Evolutionary conservation across 2,797 vertebrate species (phyloP), one percentile per base, ranked within the genome.

Genomic region (Masticophis lateralis): DNA sequence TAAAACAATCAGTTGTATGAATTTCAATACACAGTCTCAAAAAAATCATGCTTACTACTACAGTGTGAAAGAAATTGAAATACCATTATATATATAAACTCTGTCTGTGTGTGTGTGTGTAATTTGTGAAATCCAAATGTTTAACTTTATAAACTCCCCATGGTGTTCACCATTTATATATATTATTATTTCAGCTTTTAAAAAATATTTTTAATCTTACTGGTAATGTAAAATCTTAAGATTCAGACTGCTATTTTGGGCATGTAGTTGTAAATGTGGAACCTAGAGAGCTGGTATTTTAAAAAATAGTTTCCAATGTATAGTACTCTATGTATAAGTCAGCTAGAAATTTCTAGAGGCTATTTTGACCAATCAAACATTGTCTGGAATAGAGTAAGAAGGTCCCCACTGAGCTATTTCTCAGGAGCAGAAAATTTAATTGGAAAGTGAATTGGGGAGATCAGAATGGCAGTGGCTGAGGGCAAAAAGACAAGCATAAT

Each of bases 401-500:
- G 69, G 43, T 91, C 56, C 89, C 94, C 94, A 90, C 93, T 93
- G 94, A 94, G 94, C 93, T 1, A 6, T 95, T 97, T 96, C 96
- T 94, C 96, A 95, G 94, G 96, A 97, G 97, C 96, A 96, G 95
- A 95, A 89, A 96, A 97, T 96, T 97, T 97, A 97, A 97, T 97
- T 97, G 97, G 96, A 94, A 94, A 97, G 97, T 97, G 97, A 96
- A 96, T 97, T 97, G 96, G 95, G 97, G 94, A 97, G 94, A 96
- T 97, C 95, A 96, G 95, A 96, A 95, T 95, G 94, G 93, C 95
- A 93, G 95, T 94, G 94, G 96, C 97, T 97, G 94, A 96, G 94
- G 96, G 97, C 96, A 94, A 94, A 92, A 97, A 94, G 90, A 95
- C 95, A 96, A 96, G 91, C 95, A 95, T 92, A 91, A 92, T 90